Evolutionary conservation across 2,113 vertebrate genomes (phyloP).

Genomic region (Haplochromis burtoni): DNA sequence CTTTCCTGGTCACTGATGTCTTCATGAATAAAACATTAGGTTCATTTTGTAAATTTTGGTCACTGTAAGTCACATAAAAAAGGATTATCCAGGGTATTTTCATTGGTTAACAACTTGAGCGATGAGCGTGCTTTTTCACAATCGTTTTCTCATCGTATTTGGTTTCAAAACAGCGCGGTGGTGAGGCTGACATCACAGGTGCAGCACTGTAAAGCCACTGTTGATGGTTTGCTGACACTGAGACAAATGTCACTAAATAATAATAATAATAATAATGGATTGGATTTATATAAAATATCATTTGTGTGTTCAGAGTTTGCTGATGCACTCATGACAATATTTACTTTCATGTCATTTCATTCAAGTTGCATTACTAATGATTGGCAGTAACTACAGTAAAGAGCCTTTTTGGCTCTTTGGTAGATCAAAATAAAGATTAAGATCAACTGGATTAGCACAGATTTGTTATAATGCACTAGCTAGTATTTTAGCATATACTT

Average conservation of each 20-base stretch:
- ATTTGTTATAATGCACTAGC: background rate
- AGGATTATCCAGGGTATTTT: background rate
- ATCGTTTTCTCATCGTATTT: background rate
- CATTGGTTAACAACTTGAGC: background rate
- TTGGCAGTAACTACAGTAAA: accelerated
- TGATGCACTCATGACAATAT: accelerated
- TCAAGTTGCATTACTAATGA: background rate
- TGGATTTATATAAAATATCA: too few relatives aligned
- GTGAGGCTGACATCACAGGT: background rate
- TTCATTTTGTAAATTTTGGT: background rate
- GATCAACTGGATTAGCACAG: background rate
- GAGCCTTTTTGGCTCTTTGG: background rate
- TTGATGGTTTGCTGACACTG: accelerated
- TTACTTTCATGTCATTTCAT: accelerated
- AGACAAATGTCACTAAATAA: background rate
- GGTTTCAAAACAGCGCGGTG: background rate
- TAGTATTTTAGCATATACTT: background rate
- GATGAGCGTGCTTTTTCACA: background rate
- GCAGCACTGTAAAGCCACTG: background rate
- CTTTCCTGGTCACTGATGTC: background rate
- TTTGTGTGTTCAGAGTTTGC: background rate
- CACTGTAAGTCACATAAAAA: background rate
- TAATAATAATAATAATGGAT: too few relatives aligned
- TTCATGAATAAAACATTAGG: background rate
- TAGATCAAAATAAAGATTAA: background rate